A percentile compares a stretch with the other conserved stretches of the same genome.
Conservation (phyloP, 2,113 vertebrate genomes). For the Maccullochella peelii region DNA sequence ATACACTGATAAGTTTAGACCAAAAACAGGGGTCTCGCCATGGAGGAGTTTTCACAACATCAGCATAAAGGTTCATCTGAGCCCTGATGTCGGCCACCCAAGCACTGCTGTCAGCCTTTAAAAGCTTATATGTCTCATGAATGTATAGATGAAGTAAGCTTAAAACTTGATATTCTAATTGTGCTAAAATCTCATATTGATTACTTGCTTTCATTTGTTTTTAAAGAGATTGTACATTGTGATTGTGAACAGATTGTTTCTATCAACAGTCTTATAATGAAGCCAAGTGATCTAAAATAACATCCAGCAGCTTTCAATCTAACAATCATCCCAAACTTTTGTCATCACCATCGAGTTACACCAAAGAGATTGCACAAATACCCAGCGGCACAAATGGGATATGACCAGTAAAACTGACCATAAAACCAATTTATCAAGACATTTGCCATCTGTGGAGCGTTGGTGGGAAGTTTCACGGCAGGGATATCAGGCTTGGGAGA, state of each 20-base stretch:
- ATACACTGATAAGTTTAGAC: slow-evolving; percentile 67
- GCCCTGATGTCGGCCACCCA: slow-evolving; percentile 48
- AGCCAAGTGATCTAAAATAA: slow-evolving; percentile 19
- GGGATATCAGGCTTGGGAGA: background rate
- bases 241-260: background rate
- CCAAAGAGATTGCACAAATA: slow-evolving; percentile 39
- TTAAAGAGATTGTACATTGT: background rate
- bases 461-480: slow-evolving; percentile 20
- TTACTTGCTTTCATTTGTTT: background rate
- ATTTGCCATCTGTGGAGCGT: slow-evolving; percentile 9
- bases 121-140: background rate
- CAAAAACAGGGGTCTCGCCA: slow-evolving; percentile 39
- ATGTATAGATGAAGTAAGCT: background rate
- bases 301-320: slow-evolving; percentile 3
- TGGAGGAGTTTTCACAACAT: slow-evolving; percentile 34
- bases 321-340: slow-evolving; percentile 12
- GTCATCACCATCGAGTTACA: slow-evolving; percentile 7
- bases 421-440: slow-evolving; percentile 6
- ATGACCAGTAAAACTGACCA: background rate
- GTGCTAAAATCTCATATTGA: background rate
- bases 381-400: slow-evolving; percentile 17
- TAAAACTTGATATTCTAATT: no score
- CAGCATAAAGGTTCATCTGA: slow-evolving; percentile 30
- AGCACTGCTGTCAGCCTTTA: slow-evolving; percentile 20
- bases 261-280: background rate